Conservation (phyloP, 2,888 invertebrate species). For the Lissocephala sabroskyi region DNA sequence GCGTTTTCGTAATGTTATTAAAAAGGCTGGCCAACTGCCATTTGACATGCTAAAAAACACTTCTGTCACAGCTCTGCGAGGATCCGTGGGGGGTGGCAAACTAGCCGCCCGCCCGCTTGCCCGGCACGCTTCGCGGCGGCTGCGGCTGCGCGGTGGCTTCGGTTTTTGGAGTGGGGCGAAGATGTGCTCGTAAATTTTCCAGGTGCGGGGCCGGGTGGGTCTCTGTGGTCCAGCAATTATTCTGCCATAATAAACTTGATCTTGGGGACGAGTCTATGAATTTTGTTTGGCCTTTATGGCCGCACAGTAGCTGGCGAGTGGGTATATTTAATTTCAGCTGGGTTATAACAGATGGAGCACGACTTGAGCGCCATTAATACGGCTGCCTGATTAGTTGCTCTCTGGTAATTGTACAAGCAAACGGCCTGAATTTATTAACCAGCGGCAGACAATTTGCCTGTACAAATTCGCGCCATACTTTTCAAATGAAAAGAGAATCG, state of each 20-base stretch:
- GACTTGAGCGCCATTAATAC: too few relatives aligned
- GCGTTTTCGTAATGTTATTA: constrained; percentile 63
- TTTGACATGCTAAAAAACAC: constrained; percentile 64
- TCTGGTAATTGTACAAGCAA: too few relatives aligned
- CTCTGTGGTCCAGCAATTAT: constrained; percentile 52
- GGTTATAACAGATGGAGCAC: too few relatives aligned
- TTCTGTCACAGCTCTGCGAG: constrained; percentile 52
- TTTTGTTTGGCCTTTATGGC: constrained; percentile 13
- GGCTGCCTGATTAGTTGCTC: too few relatives aligned
- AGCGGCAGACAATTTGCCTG: too few relatives aligned
- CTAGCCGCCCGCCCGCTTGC: too few relatives aligned
- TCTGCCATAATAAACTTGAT: constrained; percentile 39
- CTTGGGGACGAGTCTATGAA: constrained; percentile 27
- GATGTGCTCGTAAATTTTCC: constrained; percentile 37
- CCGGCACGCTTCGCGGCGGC: constrained; percentile 21
- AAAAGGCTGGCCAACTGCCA: constrained; percentile 32
- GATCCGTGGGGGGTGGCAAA: neutral
- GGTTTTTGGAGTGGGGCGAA: neutral
- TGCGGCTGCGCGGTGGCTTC: neutral
- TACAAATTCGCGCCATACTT: too few relatives aligned
- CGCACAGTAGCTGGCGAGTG: constrained; percentile 43
- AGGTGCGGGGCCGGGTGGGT: constrained; percentile 48
- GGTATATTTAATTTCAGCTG: too few relatives aligned
- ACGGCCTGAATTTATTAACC: too few relatives aligned
- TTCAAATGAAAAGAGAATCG: too few relatives aligned